Conservation (phyloP, 2,888 invertebrate genomes). For the Eubasilissa splendida region DNA sequence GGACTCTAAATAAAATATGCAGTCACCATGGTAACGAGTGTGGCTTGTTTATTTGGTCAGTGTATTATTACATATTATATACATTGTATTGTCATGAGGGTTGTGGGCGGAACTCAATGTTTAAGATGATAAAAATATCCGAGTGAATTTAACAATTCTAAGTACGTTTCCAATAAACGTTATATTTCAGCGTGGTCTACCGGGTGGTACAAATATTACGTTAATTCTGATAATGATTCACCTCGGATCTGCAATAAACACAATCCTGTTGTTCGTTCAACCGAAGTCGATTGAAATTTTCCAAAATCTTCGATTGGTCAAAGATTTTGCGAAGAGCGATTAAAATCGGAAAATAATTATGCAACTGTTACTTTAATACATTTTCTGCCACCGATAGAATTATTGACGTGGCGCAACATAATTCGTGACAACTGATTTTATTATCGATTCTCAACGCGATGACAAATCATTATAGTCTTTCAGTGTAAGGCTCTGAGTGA, state of each 20-base stretch:
- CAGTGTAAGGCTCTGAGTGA: no score
- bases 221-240: background rate
- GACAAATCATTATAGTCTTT: background rate
- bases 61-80: no score
- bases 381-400: conserved; percentile 9
- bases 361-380: background rate
- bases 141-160: no score
- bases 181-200: no score
- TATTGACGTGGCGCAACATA: background rate
- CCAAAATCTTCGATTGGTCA: conserved; percentile 4
- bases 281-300: conserved; percentile 24
- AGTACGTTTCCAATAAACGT: no score
- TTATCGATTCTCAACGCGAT: background rate
- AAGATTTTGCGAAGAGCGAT: background rate
- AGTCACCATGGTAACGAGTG: no score
- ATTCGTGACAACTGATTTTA: conserved; percentile 10
- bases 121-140: no score
- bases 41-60: no score
- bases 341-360: background rate
- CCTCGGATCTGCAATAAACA: background rate
- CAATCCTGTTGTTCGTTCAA: conserved; percentile 7
- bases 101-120: no score
- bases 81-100: no score
- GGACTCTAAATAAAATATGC: no score
- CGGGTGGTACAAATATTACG: background rate